phyloP scores from a whole-genome alignment of 2,113 vertebrate genomes.

The Phrynocephalus versicolor region DNA sequence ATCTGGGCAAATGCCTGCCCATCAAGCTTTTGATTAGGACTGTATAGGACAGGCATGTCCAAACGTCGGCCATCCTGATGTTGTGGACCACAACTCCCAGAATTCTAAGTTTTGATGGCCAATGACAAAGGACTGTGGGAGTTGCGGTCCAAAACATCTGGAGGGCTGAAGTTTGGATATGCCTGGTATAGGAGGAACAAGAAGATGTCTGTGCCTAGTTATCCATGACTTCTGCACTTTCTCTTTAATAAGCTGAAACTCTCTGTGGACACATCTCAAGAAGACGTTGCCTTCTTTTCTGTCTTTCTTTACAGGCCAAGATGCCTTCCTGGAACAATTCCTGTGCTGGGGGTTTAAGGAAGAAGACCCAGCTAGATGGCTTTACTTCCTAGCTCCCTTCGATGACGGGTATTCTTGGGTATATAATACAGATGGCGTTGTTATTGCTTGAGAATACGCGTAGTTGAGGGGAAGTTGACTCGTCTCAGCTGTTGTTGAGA shows the following conservation, averaged over 20 bases:
- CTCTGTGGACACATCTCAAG: background rate
- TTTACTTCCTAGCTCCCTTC: constrained; percentile 64
- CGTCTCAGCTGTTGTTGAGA: background rate
- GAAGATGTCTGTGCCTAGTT: background rate
- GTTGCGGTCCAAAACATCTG: no score
- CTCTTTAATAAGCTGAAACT: background rate
- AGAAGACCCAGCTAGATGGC: background rate
- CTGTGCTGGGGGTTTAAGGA: background rate
- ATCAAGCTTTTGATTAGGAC: background rate
- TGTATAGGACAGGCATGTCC: no score
- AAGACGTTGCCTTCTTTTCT: background rate
- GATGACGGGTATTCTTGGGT: constrained; percentile 79
- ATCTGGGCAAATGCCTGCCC: background rate
- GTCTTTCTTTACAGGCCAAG: constrained; percentile 2
- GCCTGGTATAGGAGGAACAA: background rate
- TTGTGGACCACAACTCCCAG: no score
- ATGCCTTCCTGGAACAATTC: background rate
- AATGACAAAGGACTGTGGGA: no score
- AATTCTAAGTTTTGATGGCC: no score
- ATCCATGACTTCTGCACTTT: background rate
- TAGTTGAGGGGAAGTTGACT: constrained; percentile 76
- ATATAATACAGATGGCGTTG: constrained; percentile 80
- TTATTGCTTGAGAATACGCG: constrained; percentile 86
- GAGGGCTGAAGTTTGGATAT: no score
- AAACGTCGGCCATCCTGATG: no score